Base-by-base conservation (phyloP, 1,140 invertebrate species). In the Brachionus asplanchnoidis region DNA sequence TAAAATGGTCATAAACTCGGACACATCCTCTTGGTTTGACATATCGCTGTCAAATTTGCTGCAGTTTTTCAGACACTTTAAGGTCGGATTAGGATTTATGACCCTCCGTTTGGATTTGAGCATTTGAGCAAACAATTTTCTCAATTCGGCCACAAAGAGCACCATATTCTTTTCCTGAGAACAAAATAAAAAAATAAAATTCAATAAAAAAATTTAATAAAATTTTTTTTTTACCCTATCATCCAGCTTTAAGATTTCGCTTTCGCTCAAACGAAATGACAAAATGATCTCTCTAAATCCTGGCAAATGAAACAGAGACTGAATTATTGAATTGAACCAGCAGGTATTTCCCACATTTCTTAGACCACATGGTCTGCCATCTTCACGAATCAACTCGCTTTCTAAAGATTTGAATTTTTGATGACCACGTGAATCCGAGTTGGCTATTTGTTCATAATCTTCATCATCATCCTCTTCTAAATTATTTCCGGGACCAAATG, bases 301-400 rank as follows among this genome's bases (percentile, higher is more conserved):
- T 88, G 79, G 85, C 75, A 85, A 86, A 68, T 50, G 84, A 77
- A 85, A 86, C 28, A 85, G 26, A 65, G 56, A 14, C 88, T 91
- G 91, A 85, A 91, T 91, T 17, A 91, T 90, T 85, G 91, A 90
- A 87, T 90, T 91, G 86, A 91, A 91, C 91, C 91, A 91, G 86
- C 91, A 91, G 1, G 91, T 91, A 82, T 91, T 91, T n/a, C 91
- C 91, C 23, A 91, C 90, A 88, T 91, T 91, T 86, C 91, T 91
- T 26, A 91, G 86, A 11, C 91, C 91, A 50, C 91, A 91, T 32
- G 91, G 91, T 87, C 89, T 90, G 8, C 88, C 87, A 6, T 88
- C 87, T 17, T 87, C 86, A 68, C 91, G 50, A 14, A 68, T 42
- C 26, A 60, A 11, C 14, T 32, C 44, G n/a, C 77, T 80, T 32